Evolutionary conservation across 2,797 vertebrate genomes (phyloP).

Genomic region (Onychomys torridus): DNA sequence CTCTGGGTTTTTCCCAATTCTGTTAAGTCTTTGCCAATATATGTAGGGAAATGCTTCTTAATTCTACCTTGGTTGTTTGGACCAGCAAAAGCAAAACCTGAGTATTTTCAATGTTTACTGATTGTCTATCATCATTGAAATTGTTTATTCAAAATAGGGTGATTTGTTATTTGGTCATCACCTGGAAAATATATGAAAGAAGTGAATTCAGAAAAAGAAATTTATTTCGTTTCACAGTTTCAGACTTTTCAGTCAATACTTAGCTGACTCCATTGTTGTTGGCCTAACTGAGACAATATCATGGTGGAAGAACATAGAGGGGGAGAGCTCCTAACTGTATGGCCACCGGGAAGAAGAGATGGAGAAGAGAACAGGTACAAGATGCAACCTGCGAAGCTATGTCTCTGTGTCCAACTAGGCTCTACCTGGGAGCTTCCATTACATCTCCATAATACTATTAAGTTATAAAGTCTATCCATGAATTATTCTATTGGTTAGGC

Average conservation of each 20-base stretch:
- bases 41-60: neutral
- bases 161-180: neutral
- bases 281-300: neutral
- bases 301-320: too few species aligned
- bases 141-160: neutral
- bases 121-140: neutral
- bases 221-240: neutral
- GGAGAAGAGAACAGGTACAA: too few species aligned
- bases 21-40: neutral
- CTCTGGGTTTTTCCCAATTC: neutral
- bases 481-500: too few species aligned
- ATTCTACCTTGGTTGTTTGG: neutral
- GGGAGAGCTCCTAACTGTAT: too few species aligned
- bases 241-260: too few species aligned
- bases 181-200: neutral
- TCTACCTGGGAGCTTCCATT: too few species aligned
- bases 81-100: neutral
- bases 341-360: too few species aligned
- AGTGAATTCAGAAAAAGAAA: neutral
- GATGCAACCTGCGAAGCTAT: too few species aligned
- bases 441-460: too few species aligned
- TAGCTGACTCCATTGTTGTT: neutral
- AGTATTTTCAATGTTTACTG: slow-evolving; percentile 12
- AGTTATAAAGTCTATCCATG: too few species aligned
- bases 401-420: too few species aligned